Percentiles rank a stretch among this genome's conserved stretches.
These are phyloP conservation scores for Epirrhoe alternata DNA, from an alignment of 2,888 invertebrate genomes.

Conservation along the genomic window DNA sequence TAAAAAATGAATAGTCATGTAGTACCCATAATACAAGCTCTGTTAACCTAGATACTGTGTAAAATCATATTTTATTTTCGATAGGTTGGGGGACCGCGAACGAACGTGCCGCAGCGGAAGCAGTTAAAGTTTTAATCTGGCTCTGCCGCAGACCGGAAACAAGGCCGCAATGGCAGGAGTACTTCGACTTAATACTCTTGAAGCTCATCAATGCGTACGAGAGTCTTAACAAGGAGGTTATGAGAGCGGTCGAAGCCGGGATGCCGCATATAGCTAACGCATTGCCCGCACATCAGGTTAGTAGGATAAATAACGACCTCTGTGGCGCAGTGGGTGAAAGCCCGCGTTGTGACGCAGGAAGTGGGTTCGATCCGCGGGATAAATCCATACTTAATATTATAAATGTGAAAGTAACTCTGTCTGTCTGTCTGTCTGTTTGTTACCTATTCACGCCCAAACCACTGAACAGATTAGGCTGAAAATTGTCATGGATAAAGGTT, in stretches of 20 bases:
- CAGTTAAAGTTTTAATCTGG: slow-evolving; percentile 93
- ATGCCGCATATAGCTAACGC: slow-evolving; percentile 90
- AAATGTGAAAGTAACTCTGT: too few species aligned
- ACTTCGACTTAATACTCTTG: slow-evolving; percentile 95
- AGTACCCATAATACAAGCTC: neutral
- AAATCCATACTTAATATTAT: too few species aligned
- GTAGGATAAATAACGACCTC: neutral
- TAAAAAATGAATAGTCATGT: too few species aligned
- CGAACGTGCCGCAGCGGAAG: slow-evolving; percentile 89
- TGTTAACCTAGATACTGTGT: too few species aligned
- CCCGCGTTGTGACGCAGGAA: too few species aligned
- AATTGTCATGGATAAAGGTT: too few species aligned
- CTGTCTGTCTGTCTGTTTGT: too few species aligned
- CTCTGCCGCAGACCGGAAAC: slow-evolving; percentile 92
- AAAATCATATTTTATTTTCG: neutral
- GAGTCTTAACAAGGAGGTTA: slow-evolving; percentile 89
- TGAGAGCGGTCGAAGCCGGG: slow-evolving; percentile 94
- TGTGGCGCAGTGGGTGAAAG: neutral
- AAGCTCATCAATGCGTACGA: slow-evolving; percentile 95
- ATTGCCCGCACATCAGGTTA: slow-evolving; percentile 90
- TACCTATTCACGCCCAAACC: too few species aligned
- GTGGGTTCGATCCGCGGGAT: too few species aligned
- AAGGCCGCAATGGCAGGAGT: slow-evolving; percentile 92
- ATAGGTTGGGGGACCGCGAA: slow-evolving; percentile 79
- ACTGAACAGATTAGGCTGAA: too few species aligned